Base-by-base conservation (phyloP, 2,888 invertebrate genomes). In the Polydrusus tereticollis region DNA sequence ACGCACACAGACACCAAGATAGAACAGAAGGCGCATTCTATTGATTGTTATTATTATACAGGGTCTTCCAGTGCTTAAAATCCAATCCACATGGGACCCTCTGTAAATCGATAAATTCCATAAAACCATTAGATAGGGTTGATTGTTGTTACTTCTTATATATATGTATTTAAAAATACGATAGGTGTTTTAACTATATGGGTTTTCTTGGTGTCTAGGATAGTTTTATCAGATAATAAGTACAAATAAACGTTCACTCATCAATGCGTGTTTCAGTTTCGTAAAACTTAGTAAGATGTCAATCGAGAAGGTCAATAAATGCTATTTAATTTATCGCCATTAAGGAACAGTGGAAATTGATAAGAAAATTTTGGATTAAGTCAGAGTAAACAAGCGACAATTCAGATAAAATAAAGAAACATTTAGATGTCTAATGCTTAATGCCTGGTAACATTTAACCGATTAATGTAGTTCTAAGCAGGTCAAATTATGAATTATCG, bases 1-100 rank as follows among this genome's bases (percentile, higher is more conserved):
- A 76, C 72, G 74, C 76, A 73, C 76, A 76, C 65, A 68, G 57
- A 72, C 67, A 50, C 60, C 60, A 50, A 57, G 38, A 43, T 55
- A 41, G 38, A 38, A 58, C 38, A 14, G 38, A 58, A 1, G 18
- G 26, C 14, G 18, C 36, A 21, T 41, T 23, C 23, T 2, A 4
- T n/a, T 21, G 5, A 41, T 41, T 20, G 41, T 59, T 41, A 23
- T 14, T 45, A 20, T 14, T 36, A 38, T 63, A 47, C 69, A 62
- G 55, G 62, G 62, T 69, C 69, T 69, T 62, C 62, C 69, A 38
- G 41, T 52, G 21, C 45, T 57, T 43, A 69, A 62, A 63, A 41
- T 26, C 6, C 20, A n/a, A 41, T 29, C 38, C 29, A 47, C 45
- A 36, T 50, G 50, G 43, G 36, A 58, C 36, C 7, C 52, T 38